These are phyloP conservation scores for Prionace glauca DNA, from an alignment of 2,797 vertebrate species.

Conservation along the genomic window DNA sequence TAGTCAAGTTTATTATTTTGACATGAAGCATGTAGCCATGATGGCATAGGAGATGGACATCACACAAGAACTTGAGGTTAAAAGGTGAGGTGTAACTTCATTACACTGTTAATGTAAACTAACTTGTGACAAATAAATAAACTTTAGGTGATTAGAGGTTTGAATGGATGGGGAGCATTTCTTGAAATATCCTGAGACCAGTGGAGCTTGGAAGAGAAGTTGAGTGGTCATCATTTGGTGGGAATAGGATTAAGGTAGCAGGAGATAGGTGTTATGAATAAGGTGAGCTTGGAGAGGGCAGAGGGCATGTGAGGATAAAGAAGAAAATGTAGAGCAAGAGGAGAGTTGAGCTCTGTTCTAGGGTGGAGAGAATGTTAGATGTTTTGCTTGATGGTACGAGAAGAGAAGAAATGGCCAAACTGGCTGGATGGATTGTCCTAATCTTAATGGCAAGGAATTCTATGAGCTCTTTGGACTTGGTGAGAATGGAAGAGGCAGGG, in stretches of 20 bases:
- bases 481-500: no score
- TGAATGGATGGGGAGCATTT: neutral
- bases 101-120: no score
- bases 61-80: neutral
- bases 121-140: no score
- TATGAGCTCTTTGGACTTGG: no score
- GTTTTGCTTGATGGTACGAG: neutral
- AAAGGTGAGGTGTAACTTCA: no score
- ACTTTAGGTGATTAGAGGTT: neutral
- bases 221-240: neutral
- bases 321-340: neutral
- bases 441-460: neutral
- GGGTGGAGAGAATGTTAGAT: no score
- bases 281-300: no score
- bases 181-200: no score
- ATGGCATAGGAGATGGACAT: neutral
- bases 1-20: neutral
- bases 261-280: no score
- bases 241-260: neutral
- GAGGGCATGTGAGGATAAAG: neutral
- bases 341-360: neutral
- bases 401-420: neutral
- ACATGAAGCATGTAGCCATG: neutral
- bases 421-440: neutral
- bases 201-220: neutral